Base-by-base conservation (phyloP, 2,888 invertebrate species). In the Drosophila longiperda region DNA sequence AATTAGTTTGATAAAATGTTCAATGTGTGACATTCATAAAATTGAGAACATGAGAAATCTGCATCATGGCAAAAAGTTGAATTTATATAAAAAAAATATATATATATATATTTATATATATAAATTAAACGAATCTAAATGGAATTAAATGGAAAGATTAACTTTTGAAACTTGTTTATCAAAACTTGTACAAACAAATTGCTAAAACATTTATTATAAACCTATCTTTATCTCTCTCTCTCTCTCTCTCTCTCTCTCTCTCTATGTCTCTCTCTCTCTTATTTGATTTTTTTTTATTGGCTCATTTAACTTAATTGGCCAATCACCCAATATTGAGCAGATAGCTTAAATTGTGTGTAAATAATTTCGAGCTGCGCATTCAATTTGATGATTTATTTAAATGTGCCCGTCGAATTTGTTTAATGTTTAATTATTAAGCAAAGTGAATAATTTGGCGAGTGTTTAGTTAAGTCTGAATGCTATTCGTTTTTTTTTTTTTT, bases 361-460 rank as follows among this genome's bases (percentile, higher is more conserved):
- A 57, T 64, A 55, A 60, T 77, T 60, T 62, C 40, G 26, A 32
- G 45, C 15, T 15, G 50, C 26, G 17, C 26, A 49, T 49, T 54
- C 29, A 9, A 29, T 23, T 32, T 9, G 48, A 50, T 79, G 72
- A 75, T 83, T 83, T 75, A 90, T 72, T 86, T 83, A 80, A 86
- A 83, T 89, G 83, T 86, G 81, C 67, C 59, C 26, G 53, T 58
- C 68, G 55, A 90, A 82, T 87, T 87, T 74, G 79, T 75, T 87
- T 79, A 89, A 90, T 90, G 79, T 75, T 87, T 79, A 89, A 90
- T 90, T 88, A 77, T 45, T 66, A 70, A 72, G 66, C 32, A 26
- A 67, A 70, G 70, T 66, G 72, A 50, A 68, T 62, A 73, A 81
- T 67, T 70, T 66, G 49, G 57, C 50, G n/a, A 48, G 36, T 53